Percentiles rank a stretch among this genome's conserved stretches.
phyloP scores from a whole-genome alignment of 1,140 invertebrate genomes.

The Drusus annulatus region DNA sequence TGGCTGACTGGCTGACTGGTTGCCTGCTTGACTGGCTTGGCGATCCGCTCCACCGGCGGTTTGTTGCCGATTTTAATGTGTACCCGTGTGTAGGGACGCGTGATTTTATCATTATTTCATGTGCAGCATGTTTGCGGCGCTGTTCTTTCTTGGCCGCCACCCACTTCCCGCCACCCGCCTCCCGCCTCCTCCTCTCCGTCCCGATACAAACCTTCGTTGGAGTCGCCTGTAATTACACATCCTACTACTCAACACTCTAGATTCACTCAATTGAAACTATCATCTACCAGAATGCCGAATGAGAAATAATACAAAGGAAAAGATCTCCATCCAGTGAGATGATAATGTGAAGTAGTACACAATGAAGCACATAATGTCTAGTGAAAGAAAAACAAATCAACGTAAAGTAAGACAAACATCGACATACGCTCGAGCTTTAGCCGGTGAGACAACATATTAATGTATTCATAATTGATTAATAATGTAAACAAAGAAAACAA shows the following conservation, averaged over 20 bases:
- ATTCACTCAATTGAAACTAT: slow-evolving; percentile 55
- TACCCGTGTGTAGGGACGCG: slow-evolving; percentile 10
- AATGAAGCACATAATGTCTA: slow-evolving; percentile 58
- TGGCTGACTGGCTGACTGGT: too few species aligned
- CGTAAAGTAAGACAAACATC: slow-evolving; percentile 55
- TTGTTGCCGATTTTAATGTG: slow-evolving; percentile 21
- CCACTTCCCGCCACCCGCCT: not conserved
- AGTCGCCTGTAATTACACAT: slow-evolving; percentile 3
- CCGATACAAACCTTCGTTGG: not conserved
- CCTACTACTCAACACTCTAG: slow-evolving; percentile 45
- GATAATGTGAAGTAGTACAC: slow-evolving; percentile 49
- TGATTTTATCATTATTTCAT: slow-evolving; percentile 7
- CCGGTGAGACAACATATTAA: slow-evolving; percentile 59
- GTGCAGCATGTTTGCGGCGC: not conserved
- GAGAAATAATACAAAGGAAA: slow-evolving; percentile 44
- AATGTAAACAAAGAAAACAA: slow-evolving; percentile 57
- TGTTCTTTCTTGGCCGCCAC: not conserved
- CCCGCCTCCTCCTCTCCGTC: too few species aligned
- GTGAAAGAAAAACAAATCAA: slow-evolving; percentile 51
- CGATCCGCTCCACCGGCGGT: not conserved
- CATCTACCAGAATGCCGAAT: slow-evolving; percentile 52
- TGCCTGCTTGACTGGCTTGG: too few species aligned
- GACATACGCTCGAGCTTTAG: slow-evolving; percentile 59
- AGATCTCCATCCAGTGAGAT: slow-evolving; percentile 50
- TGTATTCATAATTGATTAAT: slow-evolving; percentile 50